These are phyloP conservation scores for Cyanoderma ruficeps DNA, from an alignment of 2,113 vertebrate genomes.

Conservation along the genomic window DNA sequence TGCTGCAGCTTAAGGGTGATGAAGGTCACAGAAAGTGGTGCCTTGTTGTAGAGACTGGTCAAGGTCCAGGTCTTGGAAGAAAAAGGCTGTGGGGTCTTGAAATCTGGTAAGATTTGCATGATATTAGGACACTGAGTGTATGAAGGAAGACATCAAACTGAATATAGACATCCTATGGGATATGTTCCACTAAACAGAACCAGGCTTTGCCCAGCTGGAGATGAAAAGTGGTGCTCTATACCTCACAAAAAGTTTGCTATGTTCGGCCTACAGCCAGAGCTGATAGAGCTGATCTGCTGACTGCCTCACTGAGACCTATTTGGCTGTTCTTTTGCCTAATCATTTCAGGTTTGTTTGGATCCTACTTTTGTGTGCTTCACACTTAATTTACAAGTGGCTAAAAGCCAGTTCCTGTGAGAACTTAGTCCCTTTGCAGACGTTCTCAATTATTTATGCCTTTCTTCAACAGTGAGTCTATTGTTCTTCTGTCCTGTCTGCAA, in stretches of 20 bases:
- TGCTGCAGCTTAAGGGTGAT: neutral
- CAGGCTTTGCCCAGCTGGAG: neutral
- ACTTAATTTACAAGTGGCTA: conserved; percentile 40
- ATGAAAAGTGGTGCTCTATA: neutral
- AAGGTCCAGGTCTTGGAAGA: neutral
- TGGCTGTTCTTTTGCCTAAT: neutral
- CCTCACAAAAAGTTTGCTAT: neutral
- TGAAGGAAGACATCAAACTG: neutral
- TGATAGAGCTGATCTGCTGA: neutral
- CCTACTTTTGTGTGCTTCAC: neutral
- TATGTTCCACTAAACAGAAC: neutral
- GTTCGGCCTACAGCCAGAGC: neutral
- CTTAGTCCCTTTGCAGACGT: neutral
- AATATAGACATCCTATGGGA: neutral
- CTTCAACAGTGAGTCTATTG: conserved; percentile 44
- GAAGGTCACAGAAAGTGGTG: neutral
- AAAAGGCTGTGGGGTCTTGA: neutral
- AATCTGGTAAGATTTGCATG: neutral
- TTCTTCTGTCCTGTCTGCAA: conserved; percentile 6
- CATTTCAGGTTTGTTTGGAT: neutral
- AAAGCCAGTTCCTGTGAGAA: conserved; percentile 35
- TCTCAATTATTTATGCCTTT: conserved; percentile 56
- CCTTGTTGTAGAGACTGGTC: neutral
- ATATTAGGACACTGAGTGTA: neutral
- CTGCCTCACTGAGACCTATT: neutral